phyloP scores from a whole-genome alignment of 1,140 invertebrate species.

The Archegozetes longisetosus region DNA sequence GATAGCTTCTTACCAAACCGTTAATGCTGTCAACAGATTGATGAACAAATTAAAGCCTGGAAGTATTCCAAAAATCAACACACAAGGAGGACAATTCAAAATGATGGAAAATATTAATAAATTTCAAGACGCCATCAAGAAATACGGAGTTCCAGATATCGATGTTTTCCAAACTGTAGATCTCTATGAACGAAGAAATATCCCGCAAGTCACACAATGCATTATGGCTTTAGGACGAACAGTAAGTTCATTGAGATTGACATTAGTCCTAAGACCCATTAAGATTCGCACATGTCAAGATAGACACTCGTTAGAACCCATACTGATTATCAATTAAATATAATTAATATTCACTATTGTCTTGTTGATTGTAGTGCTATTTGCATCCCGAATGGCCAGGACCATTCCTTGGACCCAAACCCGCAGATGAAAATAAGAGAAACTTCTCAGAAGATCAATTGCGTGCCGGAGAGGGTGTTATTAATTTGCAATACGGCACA shows the following conservation, averaged over 20 bases:
- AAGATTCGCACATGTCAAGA: too few species aligned
- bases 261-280: background rate
- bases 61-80: slow-evolving; percentile 65
- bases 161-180: slow-evolving; percentile 90
- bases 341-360: too few species aligned
- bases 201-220: slow-evolving; percentile 66
- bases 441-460: slow-evolving; percentile 78
- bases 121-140: slow-evolving; percentile 70
- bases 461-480: slow-evolving; percentile 60
- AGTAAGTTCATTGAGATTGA: slow-evolving; percentile 43
- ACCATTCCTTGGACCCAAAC: slow-evolving; percentile 64
- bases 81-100: slow-evolving; percentile 74
- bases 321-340: background rate
- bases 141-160: slow-evolving; percentile 69
- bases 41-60: slow-evolving; percentile 76
- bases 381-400: slow-evolving; percentile 70
- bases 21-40: slow-evolving; percentile 30
- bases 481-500: slow-evolving; percentile 77
- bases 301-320: slow-evolving; percentile 1
- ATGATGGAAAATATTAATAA: slow-evolving; percentile 91
- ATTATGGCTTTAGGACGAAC: slow-evolving; percentile 73
- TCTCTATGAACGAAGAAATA: slow-evolving; percentile 81
- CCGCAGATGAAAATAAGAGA: slow-evolving; percentile 65
- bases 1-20: background rate
- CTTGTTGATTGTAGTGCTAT: slow-evolving; percentile 44